A percentile compares a stretch with the other conserved stretches of the same genome.
Conservation (phyloP, 1,140 invertebrate species). For the Euglossa dilemma region DNA sequence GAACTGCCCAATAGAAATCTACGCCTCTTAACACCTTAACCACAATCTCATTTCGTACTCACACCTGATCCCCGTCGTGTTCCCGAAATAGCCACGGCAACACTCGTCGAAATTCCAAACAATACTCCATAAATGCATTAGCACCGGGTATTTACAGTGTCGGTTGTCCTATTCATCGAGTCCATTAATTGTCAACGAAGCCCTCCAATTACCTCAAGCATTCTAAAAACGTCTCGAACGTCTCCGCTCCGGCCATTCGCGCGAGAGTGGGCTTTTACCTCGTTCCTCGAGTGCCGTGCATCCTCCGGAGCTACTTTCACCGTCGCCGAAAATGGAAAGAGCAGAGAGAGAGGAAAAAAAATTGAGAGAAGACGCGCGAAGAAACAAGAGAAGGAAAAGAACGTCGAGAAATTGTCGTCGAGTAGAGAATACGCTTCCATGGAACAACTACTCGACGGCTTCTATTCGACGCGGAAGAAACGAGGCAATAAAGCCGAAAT, state of each 20-base stretch:
- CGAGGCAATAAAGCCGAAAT: constrained; percentile 44
- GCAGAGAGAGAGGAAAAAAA: not conserved
- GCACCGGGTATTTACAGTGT: constrained; percentile 4
- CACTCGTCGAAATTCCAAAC: not conserved
- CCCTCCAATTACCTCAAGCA: constrained; percentile 32
- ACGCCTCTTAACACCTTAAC: no score
- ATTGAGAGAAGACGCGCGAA: not conserved
- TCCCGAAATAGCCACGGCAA: not conserved
- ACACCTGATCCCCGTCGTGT: not conserved
- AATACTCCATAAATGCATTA: constrained; percentile 26
- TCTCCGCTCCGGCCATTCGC: not conserved
- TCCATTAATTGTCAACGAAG: constrained; percentile 24
- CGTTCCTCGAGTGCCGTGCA: not conserved
- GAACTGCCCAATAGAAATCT: no score
- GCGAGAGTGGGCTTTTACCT: constrained; percentile 12
- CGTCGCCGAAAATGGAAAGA: not conserved
- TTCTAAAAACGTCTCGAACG: constrained; percentile 18
- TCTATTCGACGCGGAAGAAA: constrained; percentile 13
- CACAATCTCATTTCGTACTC: not conserved
- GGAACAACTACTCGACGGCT: not conserved
- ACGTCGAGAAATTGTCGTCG: constrained; percentile 20
- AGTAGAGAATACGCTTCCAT: constrained; percentile 22
- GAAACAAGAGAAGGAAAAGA: not conserved
- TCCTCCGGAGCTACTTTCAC: constrained; percentile 29
- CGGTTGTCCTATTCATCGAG: constrained; percentile 15